Evolutionary conservation across 2,113 vertebrate species (phyloP).

Genomic region (Myiozetetes cayanensis): DNA sequence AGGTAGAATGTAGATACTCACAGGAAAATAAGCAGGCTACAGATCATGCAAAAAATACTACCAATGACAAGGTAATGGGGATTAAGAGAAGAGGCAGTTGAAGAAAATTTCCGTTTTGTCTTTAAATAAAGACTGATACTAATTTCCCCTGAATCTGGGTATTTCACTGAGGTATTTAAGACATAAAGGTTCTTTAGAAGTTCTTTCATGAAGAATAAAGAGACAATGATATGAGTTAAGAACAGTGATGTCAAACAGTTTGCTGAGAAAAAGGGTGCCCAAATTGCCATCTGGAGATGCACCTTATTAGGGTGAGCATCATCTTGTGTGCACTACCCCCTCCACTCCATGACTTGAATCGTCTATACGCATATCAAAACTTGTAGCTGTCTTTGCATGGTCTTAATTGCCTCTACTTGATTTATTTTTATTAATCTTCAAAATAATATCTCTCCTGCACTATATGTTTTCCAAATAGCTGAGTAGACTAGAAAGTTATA

Average conservation of each 20-base stretch:
- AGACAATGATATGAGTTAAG: background rate
- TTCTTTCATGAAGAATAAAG: background rate
- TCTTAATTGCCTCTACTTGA: background rate
- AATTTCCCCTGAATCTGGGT: background rate
- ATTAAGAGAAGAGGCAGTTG: background rate
- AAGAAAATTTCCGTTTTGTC: background rate
- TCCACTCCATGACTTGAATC: background rate
- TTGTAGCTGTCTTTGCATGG: background rate
- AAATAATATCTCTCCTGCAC: background rate
- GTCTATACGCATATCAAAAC: accelerated
- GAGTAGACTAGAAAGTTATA: background rate
- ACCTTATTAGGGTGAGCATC: background rate
- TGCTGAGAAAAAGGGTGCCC: background rate
- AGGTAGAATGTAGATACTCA: background rate
- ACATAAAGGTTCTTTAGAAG: background rate
- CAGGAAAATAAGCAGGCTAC: slow-evolving; percentile 1
- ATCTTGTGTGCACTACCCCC: accelerated
- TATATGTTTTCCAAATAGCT: background rate
- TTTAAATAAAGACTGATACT: background rate
- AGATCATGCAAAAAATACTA: background rate
- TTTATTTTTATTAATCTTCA: background rate
- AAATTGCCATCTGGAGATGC: background rate
- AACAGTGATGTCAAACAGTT: background rate
- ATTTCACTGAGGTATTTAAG: background rate
- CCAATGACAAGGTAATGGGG: background rate